Percentiles rank a stretch among this genome's conserved stretches.
phyloP scores from a whole-genome alignment of 2,113 vertebrate genomes.

The Tonatia bakeri region DNA sequence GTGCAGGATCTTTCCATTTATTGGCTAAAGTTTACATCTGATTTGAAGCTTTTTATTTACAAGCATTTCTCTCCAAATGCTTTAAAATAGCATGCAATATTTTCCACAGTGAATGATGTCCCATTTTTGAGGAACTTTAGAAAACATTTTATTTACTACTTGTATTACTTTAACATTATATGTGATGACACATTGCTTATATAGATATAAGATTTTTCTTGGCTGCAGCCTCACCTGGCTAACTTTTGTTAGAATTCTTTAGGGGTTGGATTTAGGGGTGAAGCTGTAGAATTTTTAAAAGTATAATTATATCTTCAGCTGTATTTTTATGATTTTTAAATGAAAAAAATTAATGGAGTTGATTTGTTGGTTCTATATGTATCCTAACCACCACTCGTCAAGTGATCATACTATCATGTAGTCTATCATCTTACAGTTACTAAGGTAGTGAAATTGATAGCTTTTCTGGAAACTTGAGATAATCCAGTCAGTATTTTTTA shows the following conservation, averaged over 20 bases:
- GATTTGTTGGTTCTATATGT: background rate
- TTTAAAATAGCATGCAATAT: background rate
- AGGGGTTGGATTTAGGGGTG: background rate
- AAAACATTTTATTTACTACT: background rate
- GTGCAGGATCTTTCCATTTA: background rate
- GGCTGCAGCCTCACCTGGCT: background rate
- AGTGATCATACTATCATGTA: background rate
- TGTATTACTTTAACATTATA: background rate
- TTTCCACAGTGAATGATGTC: background rate
- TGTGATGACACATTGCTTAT: background rate
- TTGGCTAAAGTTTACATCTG: background rate
- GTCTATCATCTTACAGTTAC: background rate
- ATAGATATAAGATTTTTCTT: background rate
- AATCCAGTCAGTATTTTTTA: background rate
- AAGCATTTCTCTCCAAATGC: background rate
- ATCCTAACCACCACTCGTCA: background rate
- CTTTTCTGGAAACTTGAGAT: background rate
- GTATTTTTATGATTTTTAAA: constrained; percentile 16
- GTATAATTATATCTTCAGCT: background rate
- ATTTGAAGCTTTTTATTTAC: constrained; percentile 12
- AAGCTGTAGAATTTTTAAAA: background rate
- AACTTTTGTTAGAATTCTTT: background rate
- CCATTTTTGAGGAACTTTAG: background rate
- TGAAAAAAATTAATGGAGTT: background rate
- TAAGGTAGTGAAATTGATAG: background rate